Base-by-base conservation (phyloP, 2,888 invertebrate species). In the Litoditis marina region DNA sequence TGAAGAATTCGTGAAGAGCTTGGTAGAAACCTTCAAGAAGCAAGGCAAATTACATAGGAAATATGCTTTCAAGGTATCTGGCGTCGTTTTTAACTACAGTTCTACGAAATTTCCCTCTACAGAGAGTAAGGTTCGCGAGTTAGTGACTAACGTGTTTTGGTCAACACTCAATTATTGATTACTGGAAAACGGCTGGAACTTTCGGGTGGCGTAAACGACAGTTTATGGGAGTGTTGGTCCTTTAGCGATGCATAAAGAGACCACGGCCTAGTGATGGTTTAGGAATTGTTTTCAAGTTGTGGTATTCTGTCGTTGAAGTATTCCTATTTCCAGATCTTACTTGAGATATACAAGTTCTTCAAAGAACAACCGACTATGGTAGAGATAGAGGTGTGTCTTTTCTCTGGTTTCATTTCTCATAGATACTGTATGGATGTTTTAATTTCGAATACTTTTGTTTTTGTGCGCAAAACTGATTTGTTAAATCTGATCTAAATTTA, bases 1-100 rank as follows among this genome's bases (percentile, higher is more conserved):
- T 0, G 81, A 90, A 57, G 87, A 90, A 76, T 99, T 99, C 85
- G 90, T 94, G 87, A 88, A 88, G 61, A 90, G 92, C 58, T 87
- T 99, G 59, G 90, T 96, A 88, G 89, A 91, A 73, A 88, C 90
- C 82, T 98, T 91, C 84, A 92, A 91, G 85, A 88, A 89, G 58
- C 91, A 95, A 85, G 92, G 92, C 82, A 92, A 90, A 85, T 86
- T 99, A 67, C 98, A 98, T 87, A 89, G 91, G 81, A 95, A 92
- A 87, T 95, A 90, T 87, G 98, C 96, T 28, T 96, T 92, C 85
- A 92, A 94, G 88, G 92, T 91, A 85, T 13, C 25, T 19, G 11
- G 13, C 13, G 16, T 47, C 19, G 49, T 47, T 19, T n/a, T 47
- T n/a, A 13, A 22, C 11, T 19, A 22, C 13, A 47, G 25, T n/a